A percentile compares a stretch with the other conserved stretches of the same genome.
phyloP scores from a whole-genome alignment of 2,797 vertebrate genomes.

The Sebastiscus albofasciatus region DNA sequence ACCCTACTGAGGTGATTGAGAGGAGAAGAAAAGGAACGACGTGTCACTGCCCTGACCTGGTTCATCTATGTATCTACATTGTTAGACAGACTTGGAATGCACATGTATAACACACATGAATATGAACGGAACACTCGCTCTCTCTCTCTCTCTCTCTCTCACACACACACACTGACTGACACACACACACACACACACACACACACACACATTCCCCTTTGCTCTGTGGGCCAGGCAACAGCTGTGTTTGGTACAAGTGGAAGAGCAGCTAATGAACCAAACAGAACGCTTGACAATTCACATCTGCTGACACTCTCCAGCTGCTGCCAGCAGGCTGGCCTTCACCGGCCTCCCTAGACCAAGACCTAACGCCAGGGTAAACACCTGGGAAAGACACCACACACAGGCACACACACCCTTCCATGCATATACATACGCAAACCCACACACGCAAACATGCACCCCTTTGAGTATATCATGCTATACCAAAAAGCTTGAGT shows the following conservation, averaged over 20 bases:
- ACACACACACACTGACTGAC: background rate
- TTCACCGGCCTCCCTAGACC: constrained; percentile 54
- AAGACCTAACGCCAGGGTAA: constrained; percentile 62
- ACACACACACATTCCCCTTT: constrained; percentile 55
- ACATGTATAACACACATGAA: constrained; percentile 5
- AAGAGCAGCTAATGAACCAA: constrained; percentile 80
- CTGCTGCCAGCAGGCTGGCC: constrained; percentile 73
- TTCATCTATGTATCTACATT: constrained; percentile 5
- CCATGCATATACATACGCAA: background rate
- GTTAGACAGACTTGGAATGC: constrained; percentile 9
- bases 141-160: accelerated
- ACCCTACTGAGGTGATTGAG: constrained; percentile 22
- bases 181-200: constrained; percentile 2
- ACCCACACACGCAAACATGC: background rate
- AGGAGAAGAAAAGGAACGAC: constrained; percentile 6
- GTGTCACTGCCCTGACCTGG: background rate
- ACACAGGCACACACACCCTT: background rate
- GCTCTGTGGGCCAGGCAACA: constrained; percentile 78
- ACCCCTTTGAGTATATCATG: background rate
- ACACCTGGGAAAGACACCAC: constrained; percentile 61
- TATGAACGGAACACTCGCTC: constrained; percentile 5
- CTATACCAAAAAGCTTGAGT: background rate
- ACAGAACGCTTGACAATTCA: constrained; percentile 75
- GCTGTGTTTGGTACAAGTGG: constrained; percentile 68
- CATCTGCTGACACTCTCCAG: constrained; percentile 83